Evolutionary conservation across 1,140 invertebrate species (phyloP), one percentile per base, ranked within the genome.

Genomic region (Zelostemma sp.): DNA sequence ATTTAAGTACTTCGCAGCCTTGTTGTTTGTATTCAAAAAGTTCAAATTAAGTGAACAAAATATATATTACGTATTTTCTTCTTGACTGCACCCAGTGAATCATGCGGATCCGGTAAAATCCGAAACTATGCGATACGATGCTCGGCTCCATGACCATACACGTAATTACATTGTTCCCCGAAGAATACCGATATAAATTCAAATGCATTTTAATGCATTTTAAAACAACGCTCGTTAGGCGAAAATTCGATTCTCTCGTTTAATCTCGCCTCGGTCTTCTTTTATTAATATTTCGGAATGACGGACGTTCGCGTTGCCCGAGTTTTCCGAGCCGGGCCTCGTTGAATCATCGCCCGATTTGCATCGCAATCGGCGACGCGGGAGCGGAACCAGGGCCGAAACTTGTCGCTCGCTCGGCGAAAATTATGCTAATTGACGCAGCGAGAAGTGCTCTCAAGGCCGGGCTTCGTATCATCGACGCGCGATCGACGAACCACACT

Each of bases 351-450:
- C 21, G 21, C 21, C 21, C 21, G 21, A 25, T 25, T 25, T 25
- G 21, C 21, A 25, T 25, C 21, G 21, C 21, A 21, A 18, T 45
- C 51, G 18, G 38, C 51, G n/a, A n/a, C n/a, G n/a, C n/a, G n/a
- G n/a, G n/a, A 43, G 40, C 51, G 38, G 28, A 6, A 40, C 41
- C 21, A 8, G 21, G 8, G 21, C 21, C 21, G 21, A n/a, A n/a
- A n/a, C n/a, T n/a, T n/a, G n/a, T n/a, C n/a, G n/a, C n/a, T n/a
- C n/a, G n/a, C n/a, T n/a, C 25, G 9, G 45, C 45, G 45, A 58
- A 58, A 58, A 58, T 58, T 58, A 58, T 58, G 56, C 56, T 58
- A 58, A 58, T 58, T 50, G 21, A 8, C 3, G 21, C 3, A 16
- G 35, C 33, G 56, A 28, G 56, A 58, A 41, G 46, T 40, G 46